Base-by-base conservation (phyloP, 2,113 vertebrate species). In the Anguilla japonica region DNA sequence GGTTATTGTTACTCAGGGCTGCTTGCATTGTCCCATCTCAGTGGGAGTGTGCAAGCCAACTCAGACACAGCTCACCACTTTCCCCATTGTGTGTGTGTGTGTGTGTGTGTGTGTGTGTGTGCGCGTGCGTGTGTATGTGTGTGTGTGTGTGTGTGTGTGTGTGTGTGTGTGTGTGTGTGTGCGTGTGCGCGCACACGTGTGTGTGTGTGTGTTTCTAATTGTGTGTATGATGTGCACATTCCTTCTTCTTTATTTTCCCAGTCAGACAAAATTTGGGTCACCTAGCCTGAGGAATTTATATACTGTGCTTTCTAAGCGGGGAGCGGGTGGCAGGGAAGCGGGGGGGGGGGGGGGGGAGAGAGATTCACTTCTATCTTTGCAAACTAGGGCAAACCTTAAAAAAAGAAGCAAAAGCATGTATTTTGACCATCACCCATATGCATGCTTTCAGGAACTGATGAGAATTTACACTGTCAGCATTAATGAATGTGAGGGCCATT, bases 371-470 rank as follows among this genome's bases (percentile, higher is more conserved):
- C 34, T 14, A 75, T 75, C 71, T 11, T 26, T 13, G n/a, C 13
- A 75, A 75, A 75, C 71, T 75, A 75, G 71, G 71, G 26, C 71
- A 75, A 75, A 75, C 71, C 71, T 26, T 75, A n/a, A 75, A 53
- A 75, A n/a, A 29, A n/a, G 34, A 29, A n/a, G 34, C 71, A 34
- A 75, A 29, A 14, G 9, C 9, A 75, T 75, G 26, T 26, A 26
- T 34, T 75, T 9, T 29, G n/a, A 34, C 71, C n/a, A 75, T n/a
- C n/a, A 7, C 26, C 34, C 5, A 34, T 75, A 34, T 34, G 8
- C n/a, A 3, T 34, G 71, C n/a, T 75, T 2, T n/a, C 71, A 14
- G 63, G 63, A 29, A 8, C 71, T 6, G 22, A 5, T 29, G n/a
- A 75, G 60, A 34, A 75, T 34, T 1, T 29, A 34, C n/a, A 34